Percentiles rank a stretch among this genome's conserved stretches.
Evolutionary conservation across 2,113 vertebrate species (phyloP).

Genomic region (Rhea pennata): DNA sequence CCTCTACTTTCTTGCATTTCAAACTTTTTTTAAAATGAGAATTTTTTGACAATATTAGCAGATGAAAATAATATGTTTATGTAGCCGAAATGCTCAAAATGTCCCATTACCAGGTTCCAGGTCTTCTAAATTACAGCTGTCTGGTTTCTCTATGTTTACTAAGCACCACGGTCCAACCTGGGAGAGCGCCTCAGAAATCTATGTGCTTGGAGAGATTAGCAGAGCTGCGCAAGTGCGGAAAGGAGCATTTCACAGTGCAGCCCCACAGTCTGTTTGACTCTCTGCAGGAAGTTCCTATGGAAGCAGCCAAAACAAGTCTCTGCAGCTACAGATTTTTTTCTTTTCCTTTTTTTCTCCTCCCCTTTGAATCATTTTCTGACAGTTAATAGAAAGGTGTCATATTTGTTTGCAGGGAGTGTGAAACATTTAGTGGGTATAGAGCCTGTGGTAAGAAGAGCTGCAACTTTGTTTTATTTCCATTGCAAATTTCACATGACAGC

Average conservation of each 20-base stretch:
- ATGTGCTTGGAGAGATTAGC: background rate
- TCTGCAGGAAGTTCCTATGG: background rate
- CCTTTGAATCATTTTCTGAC: background rate
- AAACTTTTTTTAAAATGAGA: background rate
- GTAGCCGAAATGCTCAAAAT: background rate
- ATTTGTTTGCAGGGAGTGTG: background rate
- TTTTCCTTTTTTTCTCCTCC: background rate
- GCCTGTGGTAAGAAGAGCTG: background rate
- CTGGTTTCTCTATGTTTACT: background rate
- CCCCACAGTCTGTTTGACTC: background rate
- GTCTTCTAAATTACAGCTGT: background rate
- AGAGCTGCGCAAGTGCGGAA: background rate
- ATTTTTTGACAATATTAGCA: background rate
- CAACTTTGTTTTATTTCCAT: conserved; percentile 25
- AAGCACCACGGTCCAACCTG: background rate
- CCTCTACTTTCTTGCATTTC: background rate
- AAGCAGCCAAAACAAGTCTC: background rate
- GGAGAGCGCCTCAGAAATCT: background rate
- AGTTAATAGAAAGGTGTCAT: conserved; percentile 1
- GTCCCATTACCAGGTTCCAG: accelerated
- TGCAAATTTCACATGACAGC: conserved; percentile 1
- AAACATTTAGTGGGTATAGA: background rate
- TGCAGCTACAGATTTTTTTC: background rate
- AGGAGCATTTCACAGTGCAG: background rate
- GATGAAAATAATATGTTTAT: background rate